A percentile compares a stretch with the other conserved stretches of the same genome.
Evolutionary conservation across 2,797 vertebrate genomes (phyloP).

Genomic region (Sebastes elongatus): DNA sequence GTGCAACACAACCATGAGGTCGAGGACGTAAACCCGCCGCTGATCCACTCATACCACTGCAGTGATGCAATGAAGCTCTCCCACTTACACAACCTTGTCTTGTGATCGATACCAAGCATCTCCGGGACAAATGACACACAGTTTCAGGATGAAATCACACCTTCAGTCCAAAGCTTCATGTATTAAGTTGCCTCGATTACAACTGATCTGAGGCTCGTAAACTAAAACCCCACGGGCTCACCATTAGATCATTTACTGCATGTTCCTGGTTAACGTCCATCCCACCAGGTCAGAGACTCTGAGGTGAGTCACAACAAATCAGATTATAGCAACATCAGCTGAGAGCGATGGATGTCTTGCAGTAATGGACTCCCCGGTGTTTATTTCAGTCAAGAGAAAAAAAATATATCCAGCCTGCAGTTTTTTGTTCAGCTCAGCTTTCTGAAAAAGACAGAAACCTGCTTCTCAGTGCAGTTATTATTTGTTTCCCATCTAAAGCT

Average conservation of each 20-base stretch:
- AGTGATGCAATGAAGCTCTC: constrained; percentile 34
- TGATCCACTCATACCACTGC: constrained; percentile 36
- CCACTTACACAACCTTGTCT: not conserved
- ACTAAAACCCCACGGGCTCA: not conserved
- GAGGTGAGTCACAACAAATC: constrained; percentile 29
- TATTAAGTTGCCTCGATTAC: not conserved
- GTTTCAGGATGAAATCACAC: constrained; percentile 2
- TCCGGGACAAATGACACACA: constrained; percentile 18
- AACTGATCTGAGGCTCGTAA: not conserved
- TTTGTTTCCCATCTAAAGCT: not conserved
- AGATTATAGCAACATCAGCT: constrained; percentile 3
- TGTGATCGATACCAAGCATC: constrained; percentile 32
- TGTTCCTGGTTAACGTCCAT: constrained; percentile 15
- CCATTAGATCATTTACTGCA: constrained; percentile 13
- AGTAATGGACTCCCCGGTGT: not conserved
- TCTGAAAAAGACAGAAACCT: not conserved
- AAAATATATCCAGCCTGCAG: not conserved
- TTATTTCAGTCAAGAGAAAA: not conserved
- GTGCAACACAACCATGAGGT: constrained; percentile 16
- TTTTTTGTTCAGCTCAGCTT: constrained; percentile 1
- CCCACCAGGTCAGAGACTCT: constrained; percentile 4
- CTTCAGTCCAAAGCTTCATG: not conserved
- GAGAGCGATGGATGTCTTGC: not conserved
- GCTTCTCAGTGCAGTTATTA: not conserved
- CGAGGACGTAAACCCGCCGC: constrained; percentile 24